A percentile compares a stretch with the other conserved stretches of the same genome.
Conservation (phyloP, 2,888 invertebrate genomes). For the Agriopis aurantiaria region DNA sequence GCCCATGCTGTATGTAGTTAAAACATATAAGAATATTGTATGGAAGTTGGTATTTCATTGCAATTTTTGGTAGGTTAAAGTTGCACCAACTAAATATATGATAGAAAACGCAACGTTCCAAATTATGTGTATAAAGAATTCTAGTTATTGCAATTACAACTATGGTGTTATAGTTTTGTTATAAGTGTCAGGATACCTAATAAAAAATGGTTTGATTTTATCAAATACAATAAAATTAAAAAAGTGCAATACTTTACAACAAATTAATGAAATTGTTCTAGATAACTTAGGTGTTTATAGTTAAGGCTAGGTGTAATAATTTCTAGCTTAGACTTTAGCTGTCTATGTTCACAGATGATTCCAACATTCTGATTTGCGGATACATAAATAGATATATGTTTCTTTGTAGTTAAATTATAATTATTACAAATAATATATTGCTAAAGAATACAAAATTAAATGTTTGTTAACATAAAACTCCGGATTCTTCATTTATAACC, state of each 20-base stretch:
- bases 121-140: conserved; percentile 24
- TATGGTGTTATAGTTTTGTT: conserved; percentile 18
- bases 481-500: conserved; percentile 42
- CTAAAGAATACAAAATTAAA: conserved; percentile 84
- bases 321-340: conserved; percentile 37
- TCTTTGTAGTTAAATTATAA: conserved; percentile 82
- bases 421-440: conserved; percentile 86
- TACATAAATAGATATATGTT: conserved; percentile 61
- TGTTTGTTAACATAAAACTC: conserved; percentile 80
- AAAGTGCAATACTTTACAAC: conserved; percentile 78
- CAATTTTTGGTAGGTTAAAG: conserved; percentile 41
- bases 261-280: conserved; percentile 62
- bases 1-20: conserved; percentile 61
- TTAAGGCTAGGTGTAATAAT: conserved; percentile 63
- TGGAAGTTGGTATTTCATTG: conserved; percentile 41
- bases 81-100: conserved; percentile 29
- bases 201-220: conserved; percentile 26
- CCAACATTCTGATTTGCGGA: conserved; percentile 59
- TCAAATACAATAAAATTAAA: conserved; percentile 38
- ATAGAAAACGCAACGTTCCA: conserved; percentile 30
- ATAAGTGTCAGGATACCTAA: neutral
- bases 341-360: conserved; percentile 68
- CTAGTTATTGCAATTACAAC: conserved; percentile 13
- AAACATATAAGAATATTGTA: conserved; percentile 40
- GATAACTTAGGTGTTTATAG: conserved; percentile 64